phyloP scores from a whole-genome alignment of 1,140 invertebrate species.

The Lasaia peninsularis region DNA sequence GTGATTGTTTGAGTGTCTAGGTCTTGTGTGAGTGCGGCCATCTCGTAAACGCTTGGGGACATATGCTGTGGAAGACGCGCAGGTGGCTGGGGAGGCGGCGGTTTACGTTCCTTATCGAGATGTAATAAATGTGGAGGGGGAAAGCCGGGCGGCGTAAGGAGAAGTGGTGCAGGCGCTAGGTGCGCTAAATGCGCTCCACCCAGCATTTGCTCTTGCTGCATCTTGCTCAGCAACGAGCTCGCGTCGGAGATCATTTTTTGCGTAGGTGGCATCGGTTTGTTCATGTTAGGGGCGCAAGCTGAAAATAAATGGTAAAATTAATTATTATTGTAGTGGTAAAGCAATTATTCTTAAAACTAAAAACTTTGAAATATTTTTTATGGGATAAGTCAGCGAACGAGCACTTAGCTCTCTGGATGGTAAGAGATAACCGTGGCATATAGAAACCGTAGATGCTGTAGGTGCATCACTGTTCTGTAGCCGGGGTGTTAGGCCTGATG shows the following conservation, averaged over 20 bases:
- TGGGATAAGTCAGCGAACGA: too few relatives aligned
- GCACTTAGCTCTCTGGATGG: too few relatives aligned
- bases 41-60: constrained; percentile 94
- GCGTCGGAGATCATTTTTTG: constrained; percentile 85
- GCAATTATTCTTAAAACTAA: too few relatives aligned
- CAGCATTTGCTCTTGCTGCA: constrained; percentile 83
- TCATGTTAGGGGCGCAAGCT: constrained; percentile 85
- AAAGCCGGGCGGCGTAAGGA: constrained; percentile 81
- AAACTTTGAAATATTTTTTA: too few relatives aligned
- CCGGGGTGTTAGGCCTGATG: too few relatives aligned
- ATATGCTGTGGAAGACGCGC: constrained; percentile 87
- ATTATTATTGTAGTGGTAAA: not conserved
- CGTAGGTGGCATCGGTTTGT: constrained; percentile 86
- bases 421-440: too few relatives aligned
- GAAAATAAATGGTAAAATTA: constrained; percentile 38
- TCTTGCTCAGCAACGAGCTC: constrained; percentile 83
- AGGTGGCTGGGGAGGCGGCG: constrained; percentile 80
- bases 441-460: too few relatives aligned
- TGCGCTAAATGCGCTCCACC: constrained; percentile 70
- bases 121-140: constrained; percentile 81
- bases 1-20: constrained; percentile 97
- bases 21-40: constrained; percentile 97
- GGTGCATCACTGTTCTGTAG: too few relatives aligned
- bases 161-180: constrained; percentile 78
- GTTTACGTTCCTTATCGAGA: constrained; percentile 77